Evolutionary conservation across 2,113 vertebrate species (phyloP).

Genomic region (Paedocypris sp.): DNA sequence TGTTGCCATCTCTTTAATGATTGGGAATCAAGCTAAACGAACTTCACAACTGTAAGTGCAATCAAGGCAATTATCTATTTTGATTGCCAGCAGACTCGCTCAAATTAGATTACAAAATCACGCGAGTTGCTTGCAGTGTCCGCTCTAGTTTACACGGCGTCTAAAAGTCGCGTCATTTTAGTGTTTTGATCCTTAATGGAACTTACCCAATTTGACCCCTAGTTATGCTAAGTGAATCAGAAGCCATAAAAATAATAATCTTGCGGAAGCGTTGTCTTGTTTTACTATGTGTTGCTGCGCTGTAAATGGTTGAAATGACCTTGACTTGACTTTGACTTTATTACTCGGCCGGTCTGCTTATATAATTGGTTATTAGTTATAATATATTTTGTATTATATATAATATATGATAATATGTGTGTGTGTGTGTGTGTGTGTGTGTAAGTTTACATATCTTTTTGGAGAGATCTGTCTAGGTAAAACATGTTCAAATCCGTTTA

Average conservation of each 20-base stretch:
- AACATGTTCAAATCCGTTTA: conserved; percentile 17
- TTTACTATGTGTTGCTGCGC: no score
- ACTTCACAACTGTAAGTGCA: conserved; percentile 29
- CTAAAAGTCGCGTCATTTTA: conserved; percentile 25
- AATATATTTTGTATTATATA: no score
- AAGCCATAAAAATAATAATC: conserved; percentile 23
- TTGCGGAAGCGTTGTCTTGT: no score
- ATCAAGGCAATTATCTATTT: conserved; percentile 31
- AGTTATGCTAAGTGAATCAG: conserved; percentile 8
- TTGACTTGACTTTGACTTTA: no score
- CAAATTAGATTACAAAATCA: conserved; percentile 34
- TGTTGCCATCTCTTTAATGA: conserved; percentile 20
- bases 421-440: no score
- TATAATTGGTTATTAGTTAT: no score
- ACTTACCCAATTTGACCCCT: background rate
- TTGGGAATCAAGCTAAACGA: conserved; percentile 38
- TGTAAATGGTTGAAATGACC: no score
- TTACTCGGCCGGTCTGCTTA: no score
- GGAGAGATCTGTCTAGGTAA: conserved; percentile 1
- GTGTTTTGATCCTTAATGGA: conserved; percentile 20
- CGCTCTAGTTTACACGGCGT: conserved; percentile 23
- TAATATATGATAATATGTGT: no score
- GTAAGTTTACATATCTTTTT: no score
- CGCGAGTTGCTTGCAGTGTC: conserved; percentile 27
- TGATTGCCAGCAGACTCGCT: conserved; percentile 35